Percentiles rank a stretch among this genome's conserved stretches.
Evolutionary conservation across 30 jellyfish, hydroid and myxozoan genomes (phyloP).

Genomic region (Rhopilema esculentum): DNA sequence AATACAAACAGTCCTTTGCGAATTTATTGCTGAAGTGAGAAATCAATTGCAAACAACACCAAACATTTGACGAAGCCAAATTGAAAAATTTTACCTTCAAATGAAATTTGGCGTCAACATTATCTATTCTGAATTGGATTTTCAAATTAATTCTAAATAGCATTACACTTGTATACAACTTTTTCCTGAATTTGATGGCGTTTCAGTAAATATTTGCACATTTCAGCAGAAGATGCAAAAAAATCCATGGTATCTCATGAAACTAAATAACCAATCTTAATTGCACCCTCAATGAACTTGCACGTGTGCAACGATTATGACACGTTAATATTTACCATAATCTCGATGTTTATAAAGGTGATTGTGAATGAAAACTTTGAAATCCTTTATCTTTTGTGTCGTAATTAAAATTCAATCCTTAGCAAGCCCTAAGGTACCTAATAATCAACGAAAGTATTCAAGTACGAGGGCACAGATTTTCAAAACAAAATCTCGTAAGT

Average conservation of each 20-base stretch:
- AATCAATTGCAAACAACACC: background rate
- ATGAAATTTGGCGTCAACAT: background rate
- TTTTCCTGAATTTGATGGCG: background rate
- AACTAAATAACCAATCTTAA: background rate
- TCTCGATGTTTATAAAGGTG: too few species aligned
- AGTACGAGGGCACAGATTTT: too few species aligned
- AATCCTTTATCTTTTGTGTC: too few species aligned
- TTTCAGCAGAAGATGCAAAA: background rate
- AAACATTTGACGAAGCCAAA: background rate
- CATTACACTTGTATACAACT: background rate
- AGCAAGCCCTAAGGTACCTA: too few species aligned
- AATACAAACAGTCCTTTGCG: background rate
- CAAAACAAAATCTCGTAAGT: too few species aligned
- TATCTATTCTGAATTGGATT: background rate
- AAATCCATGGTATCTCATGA: background rate
- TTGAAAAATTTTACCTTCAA: background rate
- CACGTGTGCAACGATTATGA: background rate
- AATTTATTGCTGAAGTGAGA: background rate
- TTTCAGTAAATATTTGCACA: background rate
- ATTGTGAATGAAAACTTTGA: too few species aligned
- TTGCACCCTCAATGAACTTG: background rate
- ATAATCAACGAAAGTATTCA: too few species aligned
- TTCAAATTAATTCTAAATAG: background rate
- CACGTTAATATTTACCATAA: background rate
- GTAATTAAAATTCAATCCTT: too few species aligned